Evolutionary conservation across 1,140 invertebrate species (phyloP), one percentile per base, ranked within the genome.

Genomic region (Muscidifurax raptorellus): DNA sequence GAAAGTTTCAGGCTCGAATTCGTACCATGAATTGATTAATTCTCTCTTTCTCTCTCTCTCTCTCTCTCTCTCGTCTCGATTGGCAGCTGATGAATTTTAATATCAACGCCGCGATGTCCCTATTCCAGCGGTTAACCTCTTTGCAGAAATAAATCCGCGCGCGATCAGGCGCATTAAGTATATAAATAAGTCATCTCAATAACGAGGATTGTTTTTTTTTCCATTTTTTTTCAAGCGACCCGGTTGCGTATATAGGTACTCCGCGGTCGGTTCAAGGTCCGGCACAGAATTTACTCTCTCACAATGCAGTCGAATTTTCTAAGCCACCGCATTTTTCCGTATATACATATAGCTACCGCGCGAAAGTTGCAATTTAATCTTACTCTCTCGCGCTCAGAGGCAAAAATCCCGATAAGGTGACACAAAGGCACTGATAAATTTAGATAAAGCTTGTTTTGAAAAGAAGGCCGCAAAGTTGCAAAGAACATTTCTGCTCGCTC

Each of bases 381-480:
- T 82, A 82, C 80, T 76, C 47, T 76, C 30, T 27, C 69, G 80
- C 30, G n/a, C 72, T 85, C 79, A 77, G 9, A 89, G 85, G 87
- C 84, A 86, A 89, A 86, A 89, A 89, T 88, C 86, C 87, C 86
- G 90, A 89, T 90, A 89, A 89, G 87, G 85, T 85, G 79, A 36
- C 86, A 88, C 81, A 87, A 86, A 87, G 84, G 86, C 85, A 87
- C 88, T 87, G 90, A 92, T 91, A 90, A 91, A 89, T 89, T 87
- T 89, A 89, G 89, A 92, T 92, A 92, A 90, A 88, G 87, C 85
- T 82, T 82, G 83, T 88, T 90, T 88, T 88, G 87, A 88, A 90
- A 91, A 89, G 87, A 87, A 85, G 80, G 66, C 44, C 78, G 80
- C 74, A 88, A 90, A 87, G 83, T 86, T 88, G 85, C 86, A 89